Evolutionary conservation across 2,797 vertebrate genomes (phyloP).

Genomic region (Lemur catta): DNA sequence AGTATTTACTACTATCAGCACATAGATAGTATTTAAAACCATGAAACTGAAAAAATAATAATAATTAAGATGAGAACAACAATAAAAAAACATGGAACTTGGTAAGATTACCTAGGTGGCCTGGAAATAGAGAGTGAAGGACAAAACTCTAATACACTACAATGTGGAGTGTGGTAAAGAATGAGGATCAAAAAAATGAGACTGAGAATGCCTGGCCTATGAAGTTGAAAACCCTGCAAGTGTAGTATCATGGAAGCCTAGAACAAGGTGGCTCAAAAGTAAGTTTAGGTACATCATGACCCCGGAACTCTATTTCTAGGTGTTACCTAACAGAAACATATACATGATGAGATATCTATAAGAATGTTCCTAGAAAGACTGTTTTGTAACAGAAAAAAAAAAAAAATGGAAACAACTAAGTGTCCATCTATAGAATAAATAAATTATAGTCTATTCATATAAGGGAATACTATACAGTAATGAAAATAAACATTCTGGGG

Average conservation of each 20-base stretch:
- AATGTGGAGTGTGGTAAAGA: neutral
- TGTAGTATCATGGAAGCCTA: neutral
- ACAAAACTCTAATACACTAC: neutral
- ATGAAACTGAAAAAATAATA: neutral
- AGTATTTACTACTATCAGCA: neutral
- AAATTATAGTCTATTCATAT: neutral
- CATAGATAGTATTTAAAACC: neutral
- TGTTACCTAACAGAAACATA: slow-evolving; percentile 1
- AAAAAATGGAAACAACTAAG: neutral
- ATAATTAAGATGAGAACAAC: neutral
- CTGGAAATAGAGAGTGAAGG: neutral
- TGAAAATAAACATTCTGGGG: neutral
- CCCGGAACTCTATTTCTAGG: neutral
- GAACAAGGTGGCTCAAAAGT: neutral
- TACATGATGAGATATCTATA: neutral
- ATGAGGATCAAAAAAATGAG: neutral
- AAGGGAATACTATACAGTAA: neutral
- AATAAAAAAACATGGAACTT: neutral
- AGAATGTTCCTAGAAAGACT: neutral
- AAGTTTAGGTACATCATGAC: neutral
- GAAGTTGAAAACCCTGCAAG: neutral
- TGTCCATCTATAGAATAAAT: neutral
- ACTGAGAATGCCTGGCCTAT: neutral
- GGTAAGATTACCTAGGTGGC: neutral
- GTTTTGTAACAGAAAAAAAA: slow-evolving; percentile 6